Evolutionary conservation across 2,113 vertebrate species (phyloP).

Genomic region (Hiodon alosoides): DNA sequence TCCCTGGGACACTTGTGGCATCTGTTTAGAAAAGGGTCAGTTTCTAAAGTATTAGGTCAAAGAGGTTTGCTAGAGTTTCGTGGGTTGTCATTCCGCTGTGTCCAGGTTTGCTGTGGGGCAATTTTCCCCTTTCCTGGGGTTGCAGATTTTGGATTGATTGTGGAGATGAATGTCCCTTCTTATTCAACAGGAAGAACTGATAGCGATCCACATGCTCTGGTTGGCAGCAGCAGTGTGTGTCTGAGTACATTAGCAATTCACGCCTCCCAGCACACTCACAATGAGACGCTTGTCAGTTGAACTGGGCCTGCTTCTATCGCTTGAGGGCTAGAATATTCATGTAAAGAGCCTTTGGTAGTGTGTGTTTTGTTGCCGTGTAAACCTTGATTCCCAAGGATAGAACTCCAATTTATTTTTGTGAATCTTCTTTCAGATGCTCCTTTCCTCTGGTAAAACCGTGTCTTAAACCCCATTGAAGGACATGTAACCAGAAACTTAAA

Average conservation of each 20-base stretch:
- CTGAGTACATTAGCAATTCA: constrained; percentile 36
- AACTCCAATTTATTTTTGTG: neutral
- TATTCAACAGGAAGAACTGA: constrained; percentile 12
- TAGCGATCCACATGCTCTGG: constrained; percentile 30
- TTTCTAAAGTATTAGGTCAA: neutral
- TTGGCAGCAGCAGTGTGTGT: constrained; percentile 27
- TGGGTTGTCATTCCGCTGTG: neutral
- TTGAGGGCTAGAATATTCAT: constrained; percentile 20
- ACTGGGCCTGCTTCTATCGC: constrained; percentile 6
- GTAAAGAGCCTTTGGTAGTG: constrained; percentile 14
- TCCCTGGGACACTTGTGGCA: neutral
- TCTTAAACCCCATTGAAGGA: neutral
- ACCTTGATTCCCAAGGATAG: neutral
- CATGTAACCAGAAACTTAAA: too few relatives aligned
- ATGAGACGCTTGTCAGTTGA: constrained; percentile 37
- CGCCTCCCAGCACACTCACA: constrained; percentile 38
- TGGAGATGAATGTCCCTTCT: constrained; percentile 3
- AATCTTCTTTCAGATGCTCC: neutral
- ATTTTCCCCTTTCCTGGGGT: too few relatives aligned
- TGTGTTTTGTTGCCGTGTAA: neutral
- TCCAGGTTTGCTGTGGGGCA: too few relatives aligned
- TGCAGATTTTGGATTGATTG: too few relatives aligned
- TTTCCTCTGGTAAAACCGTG: neutral
- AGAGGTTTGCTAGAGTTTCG: neutral
- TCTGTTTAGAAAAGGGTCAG: neutral